Conservation (phyloP, 2,888 invertebrate genomes). For the Zygothrica quintamaculata region DNA sequence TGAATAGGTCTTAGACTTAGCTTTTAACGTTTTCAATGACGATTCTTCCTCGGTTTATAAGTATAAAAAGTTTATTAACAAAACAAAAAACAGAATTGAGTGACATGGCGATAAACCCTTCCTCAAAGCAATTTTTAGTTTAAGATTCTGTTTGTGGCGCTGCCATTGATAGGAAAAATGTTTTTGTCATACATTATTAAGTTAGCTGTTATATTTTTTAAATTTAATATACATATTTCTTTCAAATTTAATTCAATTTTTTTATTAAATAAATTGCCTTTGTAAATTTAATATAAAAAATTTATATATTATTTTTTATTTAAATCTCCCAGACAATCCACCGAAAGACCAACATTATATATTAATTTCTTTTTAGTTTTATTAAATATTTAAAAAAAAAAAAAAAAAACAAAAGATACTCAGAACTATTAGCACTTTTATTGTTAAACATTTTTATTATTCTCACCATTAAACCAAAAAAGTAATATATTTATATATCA, state of each 20-base stretch:
- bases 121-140: slow-evolving; percentile 69
- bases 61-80: slow-evolving; percentile 22
- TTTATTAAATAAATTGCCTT: slow-evolving; percentile 69
- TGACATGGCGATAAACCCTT: slow-evolving; percentile 21
- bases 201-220: slow-evolving; percentile 71
- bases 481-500: too few species aligned
- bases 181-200: slow-evolving; percentile 76
- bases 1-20: slow-evolving; percentile 79
- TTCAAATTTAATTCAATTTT: slow-evolving; percentile 51
- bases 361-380: slow-evolving; percentile 28
- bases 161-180: slow-evolving; percentile 64
- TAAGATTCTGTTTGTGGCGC: slow-evolving; percentile 64
- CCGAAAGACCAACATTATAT: slow-evolving; percentile 48
- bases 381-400: slow-evolving; percentile 19
- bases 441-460: neutral
- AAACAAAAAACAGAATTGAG: slow-evolving; percentile 35
- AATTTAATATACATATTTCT: slow-evolving; percentile 46
- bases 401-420: slow-evolving; percentile 7
- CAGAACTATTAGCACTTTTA: neutral
- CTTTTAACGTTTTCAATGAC: slow-evolving; percentile 69
- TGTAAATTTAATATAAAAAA: slow-evolving; percentile 59
- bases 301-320: slow-evolving; percentile 35
- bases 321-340: slow-evolving; percentile 66
- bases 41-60: slow-evolving; percentile 75
- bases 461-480: slow-evolving; percentile 1